phyloP scores from a whole-genome alignment of 2,797 vertebrate species.

The Echiichthys vipera region DNA sequence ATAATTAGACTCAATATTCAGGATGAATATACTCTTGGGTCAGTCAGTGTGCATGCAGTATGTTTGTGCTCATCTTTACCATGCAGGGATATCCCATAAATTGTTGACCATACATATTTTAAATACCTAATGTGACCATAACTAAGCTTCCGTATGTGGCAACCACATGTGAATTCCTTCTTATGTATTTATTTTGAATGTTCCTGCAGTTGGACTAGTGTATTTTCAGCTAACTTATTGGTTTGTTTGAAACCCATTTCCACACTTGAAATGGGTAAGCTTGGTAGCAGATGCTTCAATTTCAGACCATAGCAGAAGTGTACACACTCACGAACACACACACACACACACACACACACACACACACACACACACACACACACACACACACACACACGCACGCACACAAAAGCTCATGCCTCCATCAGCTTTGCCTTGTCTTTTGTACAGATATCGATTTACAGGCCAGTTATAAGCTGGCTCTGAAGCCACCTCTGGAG shows the following conservation, averaged over 20 bases:
- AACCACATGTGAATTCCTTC: conserved; percentile 15
- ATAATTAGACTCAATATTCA: conserved; percentile 43
- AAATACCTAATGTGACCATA: not conserved
- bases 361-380: not conserved
- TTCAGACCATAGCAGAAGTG: conserved; percentile 41
- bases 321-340: conserved; percentile 16
- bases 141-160: conserved; percentile 5
- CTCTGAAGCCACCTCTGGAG: conserved; percentile 72
- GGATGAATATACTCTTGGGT: conserved; percentile 9
- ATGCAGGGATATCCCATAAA: not conserved
- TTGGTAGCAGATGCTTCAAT: conserved; percentile 77
- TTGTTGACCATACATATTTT: not conserved
- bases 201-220: conserved; percentile 43
- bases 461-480: conserved; percentile 73
- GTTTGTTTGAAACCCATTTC: conserved; percentile 76
- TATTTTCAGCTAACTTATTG: conserved; percentile 69
- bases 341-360: conserved; percentile 2
- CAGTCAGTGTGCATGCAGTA: not conserved
- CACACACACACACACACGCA: conserved; percentile 1
- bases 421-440: conserved; percentile 77
- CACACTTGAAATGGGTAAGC: conserved; percentile 66
- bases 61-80: not conserved
- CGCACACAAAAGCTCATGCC: conserved; percentile 58
- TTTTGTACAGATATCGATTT: conserved; percentile 76
- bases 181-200: conserved; percentile 48